Evolutionary conservation across 2,888 invertebrate species (phyloP).

Genomic region (Pyralis farinalis): DNA sequence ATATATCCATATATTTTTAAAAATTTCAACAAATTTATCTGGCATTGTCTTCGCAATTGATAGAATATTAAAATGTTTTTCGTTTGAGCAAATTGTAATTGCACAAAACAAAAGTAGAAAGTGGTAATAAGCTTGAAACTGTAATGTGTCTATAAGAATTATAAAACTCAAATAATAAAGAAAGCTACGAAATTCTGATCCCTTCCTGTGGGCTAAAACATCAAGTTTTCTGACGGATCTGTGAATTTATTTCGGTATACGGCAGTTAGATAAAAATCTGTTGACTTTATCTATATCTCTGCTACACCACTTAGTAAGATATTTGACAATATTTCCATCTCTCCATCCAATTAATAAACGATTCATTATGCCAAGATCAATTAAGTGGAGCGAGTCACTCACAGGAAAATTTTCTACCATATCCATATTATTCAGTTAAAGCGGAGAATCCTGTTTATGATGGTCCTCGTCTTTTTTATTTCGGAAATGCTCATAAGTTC

Average conservation of each 20-base stretch:
- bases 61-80: conserved; percentile 11
- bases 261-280: conserved; percentile 13
- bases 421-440: conserved; percentile 21
- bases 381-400: conserved; percentile 23
- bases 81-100: conserved; percentile 22
- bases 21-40: conserved; percentile 10
- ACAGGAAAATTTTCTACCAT: conserved; percentile 27
- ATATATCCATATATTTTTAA: too few species aligned
- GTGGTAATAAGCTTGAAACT: conserved; percentile 17
- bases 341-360: conserved; percentile 20
- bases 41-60: conserved; percentile 18
- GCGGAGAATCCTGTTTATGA: conserved; percentile 22
- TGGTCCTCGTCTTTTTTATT: conserved; percentile 21
- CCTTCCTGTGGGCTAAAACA: conserved; percentile 22
- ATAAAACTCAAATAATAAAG: too few species aligned
- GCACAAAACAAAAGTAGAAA: conserved; percentile 22
- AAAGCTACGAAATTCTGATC: conserved; percentile 21
- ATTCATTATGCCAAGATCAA: conserved; percentile 27
- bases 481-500: conserved; percentile 22
- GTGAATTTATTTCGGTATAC: conserved; percentile 22
- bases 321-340: conserved; percentile 12
- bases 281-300: conserved; percentile 15
- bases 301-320: conserved; percentile 5
- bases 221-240: conserved; percentile 18
- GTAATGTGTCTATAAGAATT: too few species aligned